Percentiles rank a stretch among this genome's conserved stretches.
Evolutionary conservation across 2,113 vertebrate species (phyloP).

Genomic region (Chionodraco myersi): DNA sequence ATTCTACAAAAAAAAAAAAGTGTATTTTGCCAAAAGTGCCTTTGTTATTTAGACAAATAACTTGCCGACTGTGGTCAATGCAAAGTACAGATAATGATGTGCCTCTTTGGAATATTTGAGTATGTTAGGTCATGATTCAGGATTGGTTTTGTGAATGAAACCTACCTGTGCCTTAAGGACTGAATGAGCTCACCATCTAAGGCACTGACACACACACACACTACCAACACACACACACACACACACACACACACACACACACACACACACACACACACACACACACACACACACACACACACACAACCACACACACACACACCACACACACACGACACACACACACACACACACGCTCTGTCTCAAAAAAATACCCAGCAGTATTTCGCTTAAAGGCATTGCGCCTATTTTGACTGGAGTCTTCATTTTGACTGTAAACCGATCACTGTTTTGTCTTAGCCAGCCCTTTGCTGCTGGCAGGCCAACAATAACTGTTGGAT

Average conservation of each 20-base stretch:
- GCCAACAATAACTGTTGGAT: conserved; percentile 57
- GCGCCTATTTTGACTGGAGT: conserved; percentile 78
- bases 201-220: conserved; percentile 19
- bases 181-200: conserved; percentile 45
- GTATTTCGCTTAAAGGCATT: conserved; percentile 36
- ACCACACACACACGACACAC: rapidly evolving
- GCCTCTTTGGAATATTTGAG: conserved; percentile 56
- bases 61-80: conserved; percentile 46
- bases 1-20: conserved; percentile 50
- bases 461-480: conserved; percentile 49
- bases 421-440: conserved; percentile 76
- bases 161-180: conserved; percentile 72
- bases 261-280: rapidly evolving
- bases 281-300: rapidly evolving
- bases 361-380: conserved; percentile 36
- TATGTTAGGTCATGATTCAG: conserved; percentile 37
- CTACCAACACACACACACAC: too few relatives aligned
- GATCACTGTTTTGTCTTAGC: conserved; percentile 78
- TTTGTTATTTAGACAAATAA: conserved; percentile 65
- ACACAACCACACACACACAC: rapidly evolving
- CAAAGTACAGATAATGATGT: conserved; percentile 51
- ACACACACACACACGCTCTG: neutral
- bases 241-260: too few relatives aligned
- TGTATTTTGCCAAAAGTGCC: conserved; percentile 84
- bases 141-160: conserved; percentile 50